Evolutionary conservation across 2,797 vertebrate species (phyloP), one percentile per base, ranked within the genome.

Genomic region (Anableps anableps): DNA sequence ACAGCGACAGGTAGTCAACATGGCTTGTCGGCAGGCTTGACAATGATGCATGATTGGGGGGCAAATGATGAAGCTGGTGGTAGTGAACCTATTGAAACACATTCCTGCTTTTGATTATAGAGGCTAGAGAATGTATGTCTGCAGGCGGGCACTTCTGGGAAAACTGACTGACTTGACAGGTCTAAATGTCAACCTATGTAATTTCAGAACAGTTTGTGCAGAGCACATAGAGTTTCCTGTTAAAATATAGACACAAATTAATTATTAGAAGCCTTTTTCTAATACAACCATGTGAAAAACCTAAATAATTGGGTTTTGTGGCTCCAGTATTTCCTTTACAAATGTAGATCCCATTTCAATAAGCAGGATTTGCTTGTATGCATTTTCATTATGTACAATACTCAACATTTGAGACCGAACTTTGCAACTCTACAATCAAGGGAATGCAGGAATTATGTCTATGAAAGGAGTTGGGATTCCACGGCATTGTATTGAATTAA

Each of bases 1-100:
- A 78, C 78, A 84, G 58, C 43, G 77, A 77, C 79, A 72, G 74
- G 53, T 66, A 83, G 82, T 86, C 83, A 85, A 71, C 77, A 73
- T 76, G 77, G 53, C 74, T 83, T 82, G 85, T 86, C 76, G 78
- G 77, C 71, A 72, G 70, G 78, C 43, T 26, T 87, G 82, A 88
- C 74, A 85, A 5, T 86, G 76, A 79, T 43, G 77, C 75, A 78
- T 80, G 74, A 68, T 73, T 23, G 51, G 26, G 75, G 58, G 47
- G 34, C 21, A 6, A 38, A 43, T 51, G 53, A 88, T 79, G 45
- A 71, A 85, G 71, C 78, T 47, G 45, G 34, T 48, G 55, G 14
- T 76, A 47, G 80, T 85, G 62, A 78, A 76, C 68, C 21, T 19
- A 26, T 48, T 53, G 80, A 83, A 80, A 77, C 36, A 23, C 58